A percentile compares a stretch with the other conserved stretches of the same genome.
These are phyloP conservation scores for Passerina amoena DNA, from an alignment of 2,113 vertebrate species.

Conservation along the genomic window DNA sequence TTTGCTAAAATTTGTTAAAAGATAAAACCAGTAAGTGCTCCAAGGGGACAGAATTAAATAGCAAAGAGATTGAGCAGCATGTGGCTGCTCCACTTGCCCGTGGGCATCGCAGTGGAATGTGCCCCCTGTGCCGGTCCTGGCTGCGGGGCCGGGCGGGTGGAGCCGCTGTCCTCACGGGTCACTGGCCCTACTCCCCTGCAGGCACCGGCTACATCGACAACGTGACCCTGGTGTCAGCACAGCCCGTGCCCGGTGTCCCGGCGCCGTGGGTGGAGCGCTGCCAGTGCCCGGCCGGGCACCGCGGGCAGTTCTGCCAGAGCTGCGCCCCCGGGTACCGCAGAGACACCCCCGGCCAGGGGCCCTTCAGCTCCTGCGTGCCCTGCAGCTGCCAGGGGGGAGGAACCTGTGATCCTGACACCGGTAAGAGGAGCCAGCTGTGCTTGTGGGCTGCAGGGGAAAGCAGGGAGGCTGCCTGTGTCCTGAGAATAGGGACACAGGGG, in stretches of 20 bases:
- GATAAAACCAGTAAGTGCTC: background rate
- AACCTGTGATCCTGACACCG: constrained; percentile 86
- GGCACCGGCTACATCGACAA: constrained; percentile 90
- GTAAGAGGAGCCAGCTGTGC: constrained; percentile 54
- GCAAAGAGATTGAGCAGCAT: background rate
- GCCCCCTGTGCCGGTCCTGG: fast-evolving
- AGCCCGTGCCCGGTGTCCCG: constrained; percentile 45
- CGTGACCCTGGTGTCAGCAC: constrained; percentile 82
- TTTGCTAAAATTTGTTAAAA: background rate
- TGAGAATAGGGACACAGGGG: fast-evolving
- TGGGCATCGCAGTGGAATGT: fast-evolving
- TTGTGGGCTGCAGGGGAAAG: fast-evolving
- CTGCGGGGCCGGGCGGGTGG: fast-evolving
- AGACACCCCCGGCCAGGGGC: constrained; percentile 55
- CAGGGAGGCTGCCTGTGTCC: background rate
- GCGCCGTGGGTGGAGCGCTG: constrained; percentile 89
- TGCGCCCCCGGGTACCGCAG: constrained; percentile 85
- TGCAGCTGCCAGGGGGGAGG: constrained; percentile 86
- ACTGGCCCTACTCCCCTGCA: background rate
- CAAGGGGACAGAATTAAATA: background rate
- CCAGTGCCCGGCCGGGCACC: constrained; percentile 76
- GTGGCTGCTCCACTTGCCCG: fast-evolving
- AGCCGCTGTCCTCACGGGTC: fast-evolving
- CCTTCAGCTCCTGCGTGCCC: constrained; percentile 80
- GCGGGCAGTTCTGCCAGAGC: constrained; percentile 84